phyloP scores from a whole-genome alignment of 2,113 vertebrate genomes.

The Brachypteracias leptosomus region DNA sequence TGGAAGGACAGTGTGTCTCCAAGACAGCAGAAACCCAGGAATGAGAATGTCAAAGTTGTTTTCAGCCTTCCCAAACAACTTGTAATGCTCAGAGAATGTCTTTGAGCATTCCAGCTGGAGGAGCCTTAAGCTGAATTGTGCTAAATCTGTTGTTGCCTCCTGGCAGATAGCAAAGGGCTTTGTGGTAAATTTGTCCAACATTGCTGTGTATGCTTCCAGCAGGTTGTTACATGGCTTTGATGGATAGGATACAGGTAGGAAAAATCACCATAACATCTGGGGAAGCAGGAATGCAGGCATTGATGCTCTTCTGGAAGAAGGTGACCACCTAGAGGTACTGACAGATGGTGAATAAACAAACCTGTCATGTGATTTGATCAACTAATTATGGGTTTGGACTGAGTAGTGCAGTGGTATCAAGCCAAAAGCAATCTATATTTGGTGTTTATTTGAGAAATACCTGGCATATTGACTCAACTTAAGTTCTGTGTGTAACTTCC shows the following conservation, averaged over 20 bases:
- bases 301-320: background rate
- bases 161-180: background rate
- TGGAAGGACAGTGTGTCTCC: background rate
- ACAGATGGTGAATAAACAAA: constrained; percentile 50
- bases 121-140: constrained; percentile 11
- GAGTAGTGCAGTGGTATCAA: background rate
- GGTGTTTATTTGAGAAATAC: background rate
- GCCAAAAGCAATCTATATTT: background rate
- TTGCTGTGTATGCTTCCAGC: background rate
- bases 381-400: constrained; percentile 8
- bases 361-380: constrained; percentile 11
- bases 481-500: background rate
- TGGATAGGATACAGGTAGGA: constrained; percentile 22
- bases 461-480: background rate
- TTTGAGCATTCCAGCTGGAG: constrained; percentile 41
- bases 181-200: constrained; percentile 38
- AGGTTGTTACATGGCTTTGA: constrained; percentile 52
- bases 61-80: background rate
- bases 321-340: constrained; percentile 21
- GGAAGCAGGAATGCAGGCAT: background rate
- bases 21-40: background rate
- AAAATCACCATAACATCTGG: constrained; percentile 43
- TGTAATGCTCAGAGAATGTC: background rate
- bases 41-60: background rate
- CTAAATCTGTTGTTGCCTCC: background rate